Evolutionary conservation across 2,888 invertebrate species (phyloP).

Genomic region (Cataglyphis rosenhaueri): DNA sequence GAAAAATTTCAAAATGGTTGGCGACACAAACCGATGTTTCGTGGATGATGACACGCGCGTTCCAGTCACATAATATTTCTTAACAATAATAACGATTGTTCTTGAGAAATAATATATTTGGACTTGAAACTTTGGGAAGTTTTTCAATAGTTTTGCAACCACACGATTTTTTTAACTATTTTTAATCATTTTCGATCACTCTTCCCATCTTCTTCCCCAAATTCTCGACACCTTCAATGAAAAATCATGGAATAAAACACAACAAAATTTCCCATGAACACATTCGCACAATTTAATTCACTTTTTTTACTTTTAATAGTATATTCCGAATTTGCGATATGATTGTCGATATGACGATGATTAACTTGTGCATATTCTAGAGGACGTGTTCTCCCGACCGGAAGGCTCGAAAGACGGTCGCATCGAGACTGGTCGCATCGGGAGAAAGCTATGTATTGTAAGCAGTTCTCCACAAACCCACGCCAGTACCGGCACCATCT

Average conservation of each 20-base stretch:
- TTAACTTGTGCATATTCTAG: background rate
- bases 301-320: background rate
- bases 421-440: constrained; percentile 79
- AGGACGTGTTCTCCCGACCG: constrained; percentile 5
- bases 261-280: background rate
- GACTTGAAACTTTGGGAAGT: background rate
- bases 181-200: background rate
- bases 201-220: background rate
- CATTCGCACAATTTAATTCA: background rate
- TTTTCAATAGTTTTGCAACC: background rate
- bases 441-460: constrained; percentile 68
- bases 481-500: constrained; percentile 36
- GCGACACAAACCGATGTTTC: background rate
- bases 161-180: background rate
- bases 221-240: constrained; percentile 21
- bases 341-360: background rate
- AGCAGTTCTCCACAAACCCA: constrained; percentile 66
- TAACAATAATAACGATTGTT: background rate
- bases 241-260: background rate
- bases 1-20: constrained; percentile 15
- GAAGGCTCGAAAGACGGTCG: constrained; percentile 72
- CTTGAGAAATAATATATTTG: background rate
- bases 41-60: background rate
- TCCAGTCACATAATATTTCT: background rate
- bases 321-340: background rate